Evolutionary conservation across 2,797 vertebrate genomes (phyloP).

Genomic region (Danio jaintianensis): DNA sequence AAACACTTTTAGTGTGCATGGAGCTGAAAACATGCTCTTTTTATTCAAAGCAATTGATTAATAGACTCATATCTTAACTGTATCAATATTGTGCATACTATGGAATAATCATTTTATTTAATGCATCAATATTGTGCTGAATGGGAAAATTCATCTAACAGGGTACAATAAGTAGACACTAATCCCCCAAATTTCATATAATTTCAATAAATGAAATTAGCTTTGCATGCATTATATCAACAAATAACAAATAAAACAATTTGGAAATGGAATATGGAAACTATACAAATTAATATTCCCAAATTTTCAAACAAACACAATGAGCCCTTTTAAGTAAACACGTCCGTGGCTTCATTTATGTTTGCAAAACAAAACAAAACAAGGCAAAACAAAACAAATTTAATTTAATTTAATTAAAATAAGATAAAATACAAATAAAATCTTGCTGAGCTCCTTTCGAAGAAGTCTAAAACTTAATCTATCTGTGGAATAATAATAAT

Average conservation of each 20-base stretch:
- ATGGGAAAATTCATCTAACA: background rate
- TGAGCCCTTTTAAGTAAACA: too few relatives aligned
- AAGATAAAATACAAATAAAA: too few relatives aligned
- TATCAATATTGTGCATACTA: background rate
- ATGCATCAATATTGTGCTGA: background rate
- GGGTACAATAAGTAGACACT: background rate
- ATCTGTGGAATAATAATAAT: too few relatives aligned
- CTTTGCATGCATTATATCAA: background rate
- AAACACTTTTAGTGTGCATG: background rate
- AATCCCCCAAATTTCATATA: too few relatives aligned
- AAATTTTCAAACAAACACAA: background rate
- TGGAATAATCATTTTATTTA: background rate
- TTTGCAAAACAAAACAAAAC: too few relatives aligned
- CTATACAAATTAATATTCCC: slow-evolving; percentile 7
- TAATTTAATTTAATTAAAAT: too few relatives aligned
- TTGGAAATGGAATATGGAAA: slow-evolving; percentile 7
- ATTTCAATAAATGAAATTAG: slow-evolving; percentile 16
- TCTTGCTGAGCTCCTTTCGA: too few relatives aligned
- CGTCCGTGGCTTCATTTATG: too few relatives aligned
- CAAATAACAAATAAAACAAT: background rate
- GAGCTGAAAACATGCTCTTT: background rate
- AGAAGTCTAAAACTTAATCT: too few relatives aligned
- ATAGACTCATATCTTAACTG: too few relatives aligned
- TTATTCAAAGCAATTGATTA: background rate
- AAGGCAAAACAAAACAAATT: too few relatives aligned